Base-by-base conservation (phyloP, 2,113 vertebrate species). In the Acinonyx jubatus region DNA sequence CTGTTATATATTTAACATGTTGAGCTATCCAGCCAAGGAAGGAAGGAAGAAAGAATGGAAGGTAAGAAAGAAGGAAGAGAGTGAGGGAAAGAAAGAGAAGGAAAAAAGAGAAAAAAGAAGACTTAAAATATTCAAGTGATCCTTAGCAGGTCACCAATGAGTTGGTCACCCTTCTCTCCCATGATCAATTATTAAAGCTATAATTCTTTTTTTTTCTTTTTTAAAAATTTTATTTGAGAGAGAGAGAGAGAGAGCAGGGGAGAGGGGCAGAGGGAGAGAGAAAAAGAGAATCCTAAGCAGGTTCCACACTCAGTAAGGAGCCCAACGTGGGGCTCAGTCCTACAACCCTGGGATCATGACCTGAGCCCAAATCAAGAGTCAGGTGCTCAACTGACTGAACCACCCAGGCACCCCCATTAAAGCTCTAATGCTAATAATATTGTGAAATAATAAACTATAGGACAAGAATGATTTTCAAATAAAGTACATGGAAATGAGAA, bases 141-240 rank as follows among this genome's bases (percentile, higher is more conserved):
- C 38, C 25, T 2, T 41, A 66, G 27, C 45, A 85, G 86, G 12
- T 92, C 31, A 55, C 45, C 31, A 89, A 29, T 33, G 29, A 80
- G 14, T 0, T 41, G 27, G 31, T 97, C 38, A 73, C 68, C 23
- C 92, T 92, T 96, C 29, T 94, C 48, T 41, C 41, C 33, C 63
- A n/a, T 88, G 12, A 95, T 94, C 85, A 96, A 85, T 88, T 90
- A 97, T 31, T 83, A 95, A 95, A 69, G 1, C 23, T 91, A 71
- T 83, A 94, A 82, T 97, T 92, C 55, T 23, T 23, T 61, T 57
- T 57, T 61, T 23, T 7, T 55, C 52, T 61, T 55, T 18, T 18
- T 61, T 57, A 2, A 19, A 57, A 23, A 21, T 61, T 23, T 61
- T 61, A 61, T 57, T 57, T 19, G 57, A 57, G 57, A 57, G 21